Conservation (phyloP, 1,140 invertebrate genomes). For the Drosophila nigrodunni region DNA sequence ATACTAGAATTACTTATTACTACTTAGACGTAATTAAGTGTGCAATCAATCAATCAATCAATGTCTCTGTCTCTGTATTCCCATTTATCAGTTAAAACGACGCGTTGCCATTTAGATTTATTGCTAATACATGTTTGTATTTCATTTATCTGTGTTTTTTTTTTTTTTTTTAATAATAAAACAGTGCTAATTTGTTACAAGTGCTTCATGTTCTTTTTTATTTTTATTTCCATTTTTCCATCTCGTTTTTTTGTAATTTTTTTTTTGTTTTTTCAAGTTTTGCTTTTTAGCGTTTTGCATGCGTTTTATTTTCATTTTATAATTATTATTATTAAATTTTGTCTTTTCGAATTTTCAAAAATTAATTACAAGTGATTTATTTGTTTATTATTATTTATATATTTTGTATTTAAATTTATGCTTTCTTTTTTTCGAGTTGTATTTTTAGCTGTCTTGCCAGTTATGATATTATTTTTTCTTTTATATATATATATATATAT, state of each 20-base stretch:
- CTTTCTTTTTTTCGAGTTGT: constrained; percentile 20
- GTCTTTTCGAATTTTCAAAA: constrained; percentile 52
- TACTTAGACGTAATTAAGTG: not conserved
- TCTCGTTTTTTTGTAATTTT: constrained; percentile 39
- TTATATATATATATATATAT: no score
- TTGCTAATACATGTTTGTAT: constrained; percentile 70
- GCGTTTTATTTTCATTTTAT: constrained; percentile 31
- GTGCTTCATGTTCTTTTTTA: constrained; percentile 65
- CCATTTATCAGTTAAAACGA: constrained; percentile 44
- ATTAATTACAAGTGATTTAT: constrained; percentile 50
- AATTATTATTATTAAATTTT: constrained; percentile 24
- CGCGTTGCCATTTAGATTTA: constrained; percentile 45
- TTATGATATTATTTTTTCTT: constrained; percentile 67
- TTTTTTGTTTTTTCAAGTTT: constrained; percentile 36
- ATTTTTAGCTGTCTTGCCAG: constrained; percentile 13
- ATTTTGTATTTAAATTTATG: constrained; percentile 36
- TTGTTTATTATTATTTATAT: constrained; percentile 3
- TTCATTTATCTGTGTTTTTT: constrained; percentile 58
- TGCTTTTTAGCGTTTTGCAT: constrained; percentile 45
- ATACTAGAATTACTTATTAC: not conserved
- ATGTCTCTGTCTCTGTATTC: not conserved
- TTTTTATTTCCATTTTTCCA: constrained; percentile 10
- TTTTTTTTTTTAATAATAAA: constrained; percentile 70
- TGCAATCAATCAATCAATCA: constrained; percentile 5
- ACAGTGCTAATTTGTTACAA: constrained; percentile 83